These are phyloP conservation scores for Pherbina coryleti DNA, from an alignment of 2,888 invertebrate genomes.

Conservation along the genomic window DNA sequence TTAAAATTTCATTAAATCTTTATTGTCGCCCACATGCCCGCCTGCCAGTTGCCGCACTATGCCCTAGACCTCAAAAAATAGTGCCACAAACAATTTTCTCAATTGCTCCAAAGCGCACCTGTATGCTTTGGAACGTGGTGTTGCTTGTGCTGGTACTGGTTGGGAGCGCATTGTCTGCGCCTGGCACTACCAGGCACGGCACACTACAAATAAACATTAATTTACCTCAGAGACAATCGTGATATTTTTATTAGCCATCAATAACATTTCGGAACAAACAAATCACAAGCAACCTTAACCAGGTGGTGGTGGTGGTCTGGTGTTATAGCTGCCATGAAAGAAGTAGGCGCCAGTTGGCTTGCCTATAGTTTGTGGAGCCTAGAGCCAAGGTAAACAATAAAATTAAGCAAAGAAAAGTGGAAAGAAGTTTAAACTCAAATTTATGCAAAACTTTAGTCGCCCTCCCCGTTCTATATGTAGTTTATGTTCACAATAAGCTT, in stretches of 20 bases:
- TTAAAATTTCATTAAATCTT: slow-evolving; percentile 36
- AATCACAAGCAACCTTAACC: slow-evolving; percentile 48
- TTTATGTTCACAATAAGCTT: not conserved
- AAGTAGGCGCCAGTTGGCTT: not conserved
- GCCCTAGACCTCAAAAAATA: not conserved
- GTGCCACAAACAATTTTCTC: not conserved
- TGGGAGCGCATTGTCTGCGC: not conserved
- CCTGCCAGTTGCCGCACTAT: not conserved
- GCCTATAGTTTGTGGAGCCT: not conserved
- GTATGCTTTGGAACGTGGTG: not conserved
- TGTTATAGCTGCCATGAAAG: not conserved
- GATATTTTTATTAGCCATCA: slow-evolving; percentile 58
- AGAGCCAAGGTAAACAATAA: too few species aligned
- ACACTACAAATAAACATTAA: slow-evolving; percentile 30
- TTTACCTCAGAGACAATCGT: slow-evolving; percentile 51
- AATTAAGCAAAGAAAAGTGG: too few species aligned
- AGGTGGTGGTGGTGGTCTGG: not conserved
- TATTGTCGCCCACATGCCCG: not conserved
- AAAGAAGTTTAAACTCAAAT: not conserved
- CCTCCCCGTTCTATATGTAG: too few species aligned
- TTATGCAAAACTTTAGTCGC: not conserved
- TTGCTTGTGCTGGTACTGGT: not conserved
- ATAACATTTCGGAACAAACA: slow-evolving; percentile 54
- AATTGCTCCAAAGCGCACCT: not conserved
- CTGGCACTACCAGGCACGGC: not conserved